These are phyloP conservation scores for Salticus scenicus DNA, from an alignment of 2,888 invertebrate genomes.

Conservation along the genomic window DNA sequence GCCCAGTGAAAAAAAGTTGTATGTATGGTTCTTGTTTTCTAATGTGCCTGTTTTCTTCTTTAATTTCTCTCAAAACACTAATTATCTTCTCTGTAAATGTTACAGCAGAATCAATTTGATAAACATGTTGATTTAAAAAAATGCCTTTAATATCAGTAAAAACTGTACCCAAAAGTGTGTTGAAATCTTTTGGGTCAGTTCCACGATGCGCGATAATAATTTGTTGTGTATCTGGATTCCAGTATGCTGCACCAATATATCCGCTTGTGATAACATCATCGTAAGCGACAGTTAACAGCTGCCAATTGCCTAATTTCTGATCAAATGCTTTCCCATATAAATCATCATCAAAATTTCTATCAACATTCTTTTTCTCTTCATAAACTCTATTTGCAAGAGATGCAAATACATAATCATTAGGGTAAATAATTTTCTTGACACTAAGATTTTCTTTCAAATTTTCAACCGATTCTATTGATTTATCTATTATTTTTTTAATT, in stretches of 20 bases:
- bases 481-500: background rate
- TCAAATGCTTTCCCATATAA: background rate
- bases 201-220: slow-evolving; percentile 11
- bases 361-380: background rate
- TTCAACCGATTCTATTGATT: background rate
- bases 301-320: background rate
- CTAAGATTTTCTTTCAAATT: background rate
- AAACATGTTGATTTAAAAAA: slow-evolving; percentile 4
- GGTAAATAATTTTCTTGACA: background rate
- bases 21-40: background rate
- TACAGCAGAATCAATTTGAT: slow-evolving; percentile 19
- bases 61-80: background rate
- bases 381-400: background rate
- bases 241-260: slow-evolving; percentile 2
- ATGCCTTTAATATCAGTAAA: slow-evolving; percentile 10
- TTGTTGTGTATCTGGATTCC: background rate
- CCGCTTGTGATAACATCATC: background rate
- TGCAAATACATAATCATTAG: slow-evolving; percentile 3
- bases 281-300: slow-evolving; percentile 2
- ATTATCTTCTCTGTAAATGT: background rate
- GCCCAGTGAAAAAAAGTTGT: slow-evolving; percentile 17
- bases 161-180: background rate
- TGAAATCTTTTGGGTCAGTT: background rate
- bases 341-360: background rate
- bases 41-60: too few species aligned